phyloP scores from a whole-genome alignment of 2,113 vertebrate species.

The Labrus mixtus region DNA sequence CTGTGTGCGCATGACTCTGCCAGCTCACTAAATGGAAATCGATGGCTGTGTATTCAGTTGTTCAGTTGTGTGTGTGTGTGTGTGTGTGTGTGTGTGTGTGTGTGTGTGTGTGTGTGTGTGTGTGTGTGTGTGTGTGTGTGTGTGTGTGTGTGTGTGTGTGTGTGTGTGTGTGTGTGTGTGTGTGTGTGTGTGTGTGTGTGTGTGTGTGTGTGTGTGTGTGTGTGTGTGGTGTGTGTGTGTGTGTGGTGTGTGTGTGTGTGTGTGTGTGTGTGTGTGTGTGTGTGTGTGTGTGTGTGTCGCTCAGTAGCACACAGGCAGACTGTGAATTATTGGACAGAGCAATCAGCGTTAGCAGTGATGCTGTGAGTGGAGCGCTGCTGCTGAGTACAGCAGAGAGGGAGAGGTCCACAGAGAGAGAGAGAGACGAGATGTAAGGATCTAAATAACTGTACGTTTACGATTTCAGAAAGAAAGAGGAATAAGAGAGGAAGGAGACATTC shows the following conservation, averaged over 20 bases:
- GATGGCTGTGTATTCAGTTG: constrained; percentile 40
- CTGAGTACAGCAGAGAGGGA: constrained; percentile 1
- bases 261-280: constrained; percentile 20
- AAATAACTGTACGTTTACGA: no score
- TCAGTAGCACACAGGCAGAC: constrained; percentile 10
- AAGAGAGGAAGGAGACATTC: not conserved
- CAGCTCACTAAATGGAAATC: constrained; percentile 54
- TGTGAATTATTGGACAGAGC: constrained; percentile 12
- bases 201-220: constrained; percentile 17
- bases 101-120: constrained; percentile 17
- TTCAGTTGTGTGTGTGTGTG: constrained; percentile 24
- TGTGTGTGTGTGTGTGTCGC: constrained; percentile 12
- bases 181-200: constrained; percentile 17
- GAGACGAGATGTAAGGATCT: not conserved
- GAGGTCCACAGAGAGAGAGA: not conserved
- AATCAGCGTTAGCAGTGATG: constrained; percentile 13
- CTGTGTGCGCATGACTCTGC: constrained; percentile 11
- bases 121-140: constrained; percentile 28
- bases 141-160: constrained; percentile 10
- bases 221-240: constrained; percentile 28
- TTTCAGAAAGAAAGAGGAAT: no score
- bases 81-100: constrained; percentile 17
- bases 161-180: constrained; percentile 20
- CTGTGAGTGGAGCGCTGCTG: constrained; percentile 3
- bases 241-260: constrained; percentile 10